Evolutionary conservation across 2,797 vertebrate species (phyloP).

Genomic region (Dermochelys coriacea): DNA sequence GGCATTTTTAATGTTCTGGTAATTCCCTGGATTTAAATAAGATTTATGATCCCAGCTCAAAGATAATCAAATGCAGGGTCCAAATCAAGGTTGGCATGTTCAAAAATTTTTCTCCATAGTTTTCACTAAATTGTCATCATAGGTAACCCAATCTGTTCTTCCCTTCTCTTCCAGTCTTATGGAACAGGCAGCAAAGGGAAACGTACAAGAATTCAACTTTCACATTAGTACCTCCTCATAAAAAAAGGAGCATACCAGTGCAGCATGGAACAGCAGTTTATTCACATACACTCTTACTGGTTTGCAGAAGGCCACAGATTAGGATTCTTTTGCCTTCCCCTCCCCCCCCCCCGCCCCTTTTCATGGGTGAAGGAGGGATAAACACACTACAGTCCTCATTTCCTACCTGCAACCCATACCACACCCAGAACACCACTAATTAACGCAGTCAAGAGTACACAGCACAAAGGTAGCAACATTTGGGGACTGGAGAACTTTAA

Average conservation of each 20-base stretch:
- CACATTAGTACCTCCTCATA: not conserved
- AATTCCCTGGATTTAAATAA: not conserved
- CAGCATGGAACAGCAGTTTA: not conserved
- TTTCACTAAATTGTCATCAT: not conserved
- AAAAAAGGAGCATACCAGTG: not conserved
- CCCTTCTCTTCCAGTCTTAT: not conserved
- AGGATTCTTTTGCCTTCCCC: not conserved
- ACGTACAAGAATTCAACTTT: not conserved
- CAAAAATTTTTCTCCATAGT: not conserved
- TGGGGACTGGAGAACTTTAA: not conserved
- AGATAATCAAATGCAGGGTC: not conserved
- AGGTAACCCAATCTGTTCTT: not conserved
- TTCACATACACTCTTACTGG: not conserved
- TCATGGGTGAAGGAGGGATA: not conserved
- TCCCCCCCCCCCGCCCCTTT: not conserved
- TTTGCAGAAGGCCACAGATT: constrained; percentile 13
- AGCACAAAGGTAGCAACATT: not conserved
- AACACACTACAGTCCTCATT: not conserved
- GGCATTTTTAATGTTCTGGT: not conserved
- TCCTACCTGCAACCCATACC: not conserved
- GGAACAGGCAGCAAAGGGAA: constrained; percentile 1
- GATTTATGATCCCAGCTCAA: not conserved
- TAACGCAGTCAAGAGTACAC: not conserved
- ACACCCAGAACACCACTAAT: not conserved
- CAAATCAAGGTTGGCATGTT: not conserved